These are phyloP conservation scores for Xiphorhynchus erythropygius DNA, from an alignment of 2,797 vertebrate genomes.

Conservation along the genomic window DNA sequence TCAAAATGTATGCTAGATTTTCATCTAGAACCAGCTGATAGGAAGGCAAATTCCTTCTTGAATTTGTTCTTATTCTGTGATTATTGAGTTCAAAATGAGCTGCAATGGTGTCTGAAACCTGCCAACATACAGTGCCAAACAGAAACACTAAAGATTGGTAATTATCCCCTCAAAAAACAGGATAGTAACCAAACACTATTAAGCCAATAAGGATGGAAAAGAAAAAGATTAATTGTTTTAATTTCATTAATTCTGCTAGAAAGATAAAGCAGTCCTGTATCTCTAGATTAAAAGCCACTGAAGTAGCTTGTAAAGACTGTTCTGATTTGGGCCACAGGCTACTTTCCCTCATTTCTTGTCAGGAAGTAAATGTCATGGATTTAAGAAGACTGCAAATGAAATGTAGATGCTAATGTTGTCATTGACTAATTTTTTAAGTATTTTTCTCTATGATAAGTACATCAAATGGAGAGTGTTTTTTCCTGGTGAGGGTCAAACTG, in stretches of 20 bases:
- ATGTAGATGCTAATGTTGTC: neutral
- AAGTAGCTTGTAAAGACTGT: neutral
- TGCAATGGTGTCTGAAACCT: neutral
- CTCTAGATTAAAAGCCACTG: neutral
- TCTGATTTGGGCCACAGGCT: neutral
- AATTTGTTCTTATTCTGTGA: slow-evolving; percentile 39
- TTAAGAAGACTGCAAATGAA: neutral
- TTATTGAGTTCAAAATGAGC: neutral
- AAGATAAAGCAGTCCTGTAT: neutral
- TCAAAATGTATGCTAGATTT: slow-evolving; percentile 14
- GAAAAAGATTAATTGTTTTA: neutral
- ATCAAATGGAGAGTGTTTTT: neutral
- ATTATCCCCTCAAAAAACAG: neutral
- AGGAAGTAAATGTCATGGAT: neutral
- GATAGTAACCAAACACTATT: neutral
- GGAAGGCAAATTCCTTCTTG: slow-evolving; percentile 11
- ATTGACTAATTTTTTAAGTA: neutral
- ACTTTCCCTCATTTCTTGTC: neutral
- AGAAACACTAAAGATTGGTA: neutral
- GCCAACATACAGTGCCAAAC: slow-evolving; percentile 10
- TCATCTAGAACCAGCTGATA: slow-evolving; percentile 7
- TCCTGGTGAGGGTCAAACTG: neutral
- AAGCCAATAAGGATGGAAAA: neutral
- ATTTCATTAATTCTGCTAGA: neutral
- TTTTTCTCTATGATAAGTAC: neutral